Conservation (phyloP, 2,113 vertebrate genomes). For the Anser cygnoides region DNA sequence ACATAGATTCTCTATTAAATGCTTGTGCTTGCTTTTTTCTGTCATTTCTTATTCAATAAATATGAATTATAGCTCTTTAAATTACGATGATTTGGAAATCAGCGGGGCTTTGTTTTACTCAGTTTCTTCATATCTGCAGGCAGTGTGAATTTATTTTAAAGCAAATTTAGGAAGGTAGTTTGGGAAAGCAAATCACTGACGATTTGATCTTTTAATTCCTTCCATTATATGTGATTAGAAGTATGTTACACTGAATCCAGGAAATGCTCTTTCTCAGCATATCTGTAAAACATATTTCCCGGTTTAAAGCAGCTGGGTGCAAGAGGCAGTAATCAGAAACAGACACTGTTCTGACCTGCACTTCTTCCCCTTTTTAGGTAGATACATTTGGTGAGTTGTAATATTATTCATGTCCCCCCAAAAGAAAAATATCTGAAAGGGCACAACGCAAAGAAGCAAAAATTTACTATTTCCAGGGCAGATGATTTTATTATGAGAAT, state of each 20-base stretch:
- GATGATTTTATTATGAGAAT: neutral
- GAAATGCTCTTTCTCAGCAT: slow-evolving; percentile 12
- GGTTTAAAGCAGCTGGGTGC: neutral
- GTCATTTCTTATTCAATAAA: slow-evolving; percentile 73
- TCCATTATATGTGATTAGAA: slow-evolving; percentile 47
- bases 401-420: neutral
- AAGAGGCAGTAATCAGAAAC: neutral
- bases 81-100: slow-evolving; percentile 63
- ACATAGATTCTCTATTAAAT: slow-evolving; percentile 57
- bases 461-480: neutral
- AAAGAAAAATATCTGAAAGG: neutral
- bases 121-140: slow-evolving; percentile 41
- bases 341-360: neutral
- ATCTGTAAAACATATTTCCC: slow-evolving; percentile 12
- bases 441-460: neutral
- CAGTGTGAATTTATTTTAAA: slow-evolving; percentile 67
- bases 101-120: slow-evolving; percentile 60
- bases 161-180: slow-evolving; percentile 57
- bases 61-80: slow-evolving; percentile 72
- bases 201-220: slow-evolving; percentile 50
- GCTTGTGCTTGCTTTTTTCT: slow-evolving; percentile 60
- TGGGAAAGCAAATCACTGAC: slow-evolving; percentile 53
- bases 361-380: neutral
- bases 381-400: neutral
- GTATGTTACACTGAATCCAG: neutral